phyloP scores from a whole-genome alignment of 2,113 vertebrate genomes.

The Lepidothrix coronata region DNA sequence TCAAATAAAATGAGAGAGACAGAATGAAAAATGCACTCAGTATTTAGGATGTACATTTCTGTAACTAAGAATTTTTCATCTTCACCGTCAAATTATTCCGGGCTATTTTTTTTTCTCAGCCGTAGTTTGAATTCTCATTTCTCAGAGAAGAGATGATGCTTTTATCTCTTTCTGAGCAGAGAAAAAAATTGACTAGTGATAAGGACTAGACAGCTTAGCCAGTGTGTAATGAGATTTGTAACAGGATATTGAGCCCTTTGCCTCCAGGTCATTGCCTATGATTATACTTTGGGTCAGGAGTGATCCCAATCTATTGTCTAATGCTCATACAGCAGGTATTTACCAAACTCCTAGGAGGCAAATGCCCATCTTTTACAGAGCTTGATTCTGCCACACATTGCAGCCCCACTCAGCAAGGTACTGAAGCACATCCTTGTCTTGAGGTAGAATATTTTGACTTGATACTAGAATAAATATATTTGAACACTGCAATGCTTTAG shows the following conservation, averaged over 20 bases:
- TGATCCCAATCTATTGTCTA: not conserved
- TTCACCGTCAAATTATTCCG: slow-evolving; percentile 20
- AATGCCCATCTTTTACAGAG: not conserved
- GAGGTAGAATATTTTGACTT: not conserved
- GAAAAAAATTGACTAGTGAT: not conserved
- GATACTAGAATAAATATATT: not conserved
- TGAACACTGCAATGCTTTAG: not conserved
- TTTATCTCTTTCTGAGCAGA: slow-evolving; percentile 14
- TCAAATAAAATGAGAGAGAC: not conserved
- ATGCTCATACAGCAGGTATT: not conserved
- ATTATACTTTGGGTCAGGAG: not conserved
- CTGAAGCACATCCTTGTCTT: not conserved
- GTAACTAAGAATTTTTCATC: slow-evolving; percentile 37
- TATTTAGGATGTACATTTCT: not conserved
- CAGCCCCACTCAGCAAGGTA: not conserved
- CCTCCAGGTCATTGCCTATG: slow-evolving; percentile 14
- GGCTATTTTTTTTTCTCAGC: not conserved
- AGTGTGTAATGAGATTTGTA: slow-evolving; percentile 35
- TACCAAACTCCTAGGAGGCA: not conserved
- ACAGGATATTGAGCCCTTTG: slow-evolving; percentile 36
- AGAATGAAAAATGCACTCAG: not conserved
- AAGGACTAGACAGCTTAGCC: not conserved
- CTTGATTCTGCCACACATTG: not conserved
- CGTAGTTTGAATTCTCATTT: slow-evolving; percentile 13
- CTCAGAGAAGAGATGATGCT: slow-evolving; percentile 16